These are phyloP conservation scores for Platycercus adscitus DNA, from an alignment of 2,113 vertebrate genomes.

Conservation along the genomic window DNA sequence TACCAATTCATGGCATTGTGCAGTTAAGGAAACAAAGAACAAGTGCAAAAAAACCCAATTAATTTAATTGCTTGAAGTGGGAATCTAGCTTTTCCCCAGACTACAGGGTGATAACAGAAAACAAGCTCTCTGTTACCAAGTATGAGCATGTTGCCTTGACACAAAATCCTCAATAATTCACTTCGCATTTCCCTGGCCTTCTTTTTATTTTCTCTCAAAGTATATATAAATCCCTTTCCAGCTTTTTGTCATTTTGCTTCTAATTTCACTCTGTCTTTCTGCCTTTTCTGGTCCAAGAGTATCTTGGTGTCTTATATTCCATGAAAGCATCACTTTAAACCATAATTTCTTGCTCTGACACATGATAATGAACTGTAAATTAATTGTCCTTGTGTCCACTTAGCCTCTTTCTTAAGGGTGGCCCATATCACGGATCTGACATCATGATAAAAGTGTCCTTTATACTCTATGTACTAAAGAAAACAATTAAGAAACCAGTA, in stretches of 20 bases:
- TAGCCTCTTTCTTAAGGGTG: neutral
- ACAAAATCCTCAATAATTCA: neutral
- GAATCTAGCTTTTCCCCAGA: neutral
- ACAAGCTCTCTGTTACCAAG: neutral
- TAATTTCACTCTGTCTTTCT: neutral
- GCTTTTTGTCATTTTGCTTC: neutral
- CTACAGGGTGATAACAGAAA: neutral
- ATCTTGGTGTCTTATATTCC: neutral
- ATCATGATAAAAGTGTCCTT: neutral
- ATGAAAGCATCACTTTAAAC: neutral
- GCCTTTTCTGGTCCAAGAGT: neutral
- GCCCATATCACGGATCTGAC: neutral
- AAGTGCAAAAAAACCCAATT: neutral
- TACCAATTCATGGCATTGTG: neutral
- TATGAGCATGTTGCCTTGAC: neutral
- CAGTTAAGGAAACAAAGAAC: neutral
- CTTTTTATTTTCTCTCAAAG: neutral
- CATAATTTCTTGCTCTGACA: neutral
- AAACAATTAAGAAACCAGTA: neutral
- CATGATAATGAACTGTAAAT: rapidly evolving
- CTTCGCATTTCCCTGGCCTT: neutral
- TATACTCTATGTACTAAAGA: neutral
- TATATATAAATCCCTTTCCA: neutral
- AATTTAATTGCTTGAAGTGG: slow-evolving; percentile 1
- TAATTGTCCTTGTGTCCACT: neutral